Evolutionary conservation across 2,797 vertebrate genomes (phyloP).

Genomic region (Lates japonicus): DNA sequence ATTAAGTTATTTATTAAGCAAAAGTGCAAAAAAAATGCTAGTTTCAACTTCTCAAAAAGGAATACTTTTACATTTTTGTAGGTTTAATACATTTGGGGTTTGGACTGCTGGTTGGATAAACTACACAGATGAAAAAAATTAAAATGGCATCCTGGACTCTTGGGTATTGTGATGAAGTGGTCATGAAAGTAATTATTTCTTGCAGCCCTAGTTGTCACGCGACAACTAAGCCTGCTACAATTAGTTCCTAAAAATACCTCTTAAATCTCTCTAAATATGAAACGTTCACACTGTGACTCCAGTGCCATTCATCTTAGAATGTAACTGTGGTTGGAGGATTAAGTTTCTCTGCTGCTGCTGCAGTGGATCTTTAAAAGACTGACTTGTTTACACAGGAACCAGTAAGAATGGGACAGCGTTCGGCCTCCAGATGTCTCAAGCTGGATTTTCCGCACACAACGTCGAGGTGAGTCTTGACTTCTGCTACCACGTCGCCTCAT

Average conservation of each 20-base stretch:
- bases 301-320: conserved; percentile 1
- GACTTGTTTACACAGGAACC: conserved; percentile 89
- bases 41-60: not conserved
- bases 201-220: not conserved
- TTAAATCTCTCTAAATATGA: not conserved
- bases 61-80: not conserved
- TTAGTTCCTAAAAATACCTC: not conserved
- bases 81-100: not conserved
- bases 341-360: conserved; percentile 10
- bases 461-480: conserved; percentile 90
- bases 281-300: not conserved
- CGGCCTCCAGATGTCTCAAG: conserved; percentile 99
- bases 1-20: not conserved
- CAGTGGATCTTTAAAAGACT: conserved; percentile 39
- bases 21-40: not conserved
- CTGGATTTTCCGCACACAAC: conserved; percentile 96
- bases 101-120: not conserved
- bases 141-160: not conserved
- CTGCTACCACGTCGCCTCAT: conserved; percentile 46
- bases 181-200: not conserved
- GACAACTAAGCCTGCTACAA: not conserved
- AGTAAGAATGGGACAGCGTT: conserved; percentile 98
- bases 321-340: conserved; percentile 13
- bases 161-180: too few species aligned
- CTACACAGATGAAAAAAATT: not conserved